These are phyloP conservation scores for Eupithecia exiguata DNA, from an alignment of 2,888 invertebrate genomes.

Conservation along the genomic window DNA sequence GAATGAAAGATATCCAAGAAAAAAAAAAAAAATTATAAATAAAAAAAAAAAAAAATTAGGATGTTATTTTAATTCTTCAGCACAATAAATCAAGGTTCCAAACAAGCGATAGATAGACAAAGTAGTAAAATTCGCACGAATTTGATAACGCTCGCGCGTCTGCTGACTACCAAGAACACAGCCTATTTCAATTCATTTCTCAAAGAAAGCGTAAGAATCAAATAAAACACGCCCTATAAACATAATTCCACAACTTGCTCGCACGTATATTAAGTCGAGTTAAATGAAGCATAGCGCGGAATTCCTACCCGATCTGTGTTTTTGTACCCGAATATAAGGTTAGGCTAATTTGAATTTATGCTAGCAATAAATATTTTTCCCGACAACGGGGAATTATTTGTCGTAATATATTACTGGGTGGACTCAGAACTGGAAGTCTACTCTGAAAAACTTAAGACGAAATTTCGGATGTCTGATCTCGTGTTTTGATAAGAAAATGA, in stretches of 20 bases:
- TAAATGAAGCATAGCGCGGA: conserved; percentile 48
- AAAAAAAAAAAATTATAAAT: no score
- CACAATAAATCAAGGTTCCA: no score
- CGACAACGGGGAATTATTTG: conserved; percentile 57
- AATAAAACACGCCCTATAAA: conserved; percentile 12
- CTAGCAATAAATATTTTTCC: conserved; percentile 61
- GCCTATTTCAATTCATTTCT: background rate
- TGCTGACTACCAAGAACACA: background rate
- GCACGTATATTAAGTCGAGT: conserved; percentile 38
- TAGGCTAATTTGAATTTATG: conserved; percentile 66
- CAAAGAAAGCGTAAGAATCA: background rate
- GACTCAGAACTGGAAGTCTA: background rate
- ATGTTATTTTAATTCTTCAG: no score
- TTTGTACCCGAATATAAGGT: conserved; percentile 50
- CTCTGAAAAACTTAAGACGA: background rate
- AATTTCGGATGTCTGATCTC: background rate
- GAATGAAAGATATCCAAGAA: no score
- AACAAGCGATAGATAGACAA: background rate
- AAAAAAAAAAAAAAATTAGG: no score
- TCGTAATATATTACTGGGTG: conserved; percentile 47
- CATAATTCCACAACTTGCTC: conserved; percentile 28
- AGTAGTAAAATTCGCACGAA: background rate
- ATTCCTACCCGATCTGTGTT: conserved; percentile 46
- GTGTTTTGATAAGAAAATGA: background rate
- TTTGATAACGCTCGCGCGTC: background rate